A percentile compares a stretch with the other conserved stretches of the same genome.
These are phyloP conservation scores for Danaus plexippus DNA, from an alignment of 1,140 invertebrate genomes.

Conservation along the genomic window DNA sequence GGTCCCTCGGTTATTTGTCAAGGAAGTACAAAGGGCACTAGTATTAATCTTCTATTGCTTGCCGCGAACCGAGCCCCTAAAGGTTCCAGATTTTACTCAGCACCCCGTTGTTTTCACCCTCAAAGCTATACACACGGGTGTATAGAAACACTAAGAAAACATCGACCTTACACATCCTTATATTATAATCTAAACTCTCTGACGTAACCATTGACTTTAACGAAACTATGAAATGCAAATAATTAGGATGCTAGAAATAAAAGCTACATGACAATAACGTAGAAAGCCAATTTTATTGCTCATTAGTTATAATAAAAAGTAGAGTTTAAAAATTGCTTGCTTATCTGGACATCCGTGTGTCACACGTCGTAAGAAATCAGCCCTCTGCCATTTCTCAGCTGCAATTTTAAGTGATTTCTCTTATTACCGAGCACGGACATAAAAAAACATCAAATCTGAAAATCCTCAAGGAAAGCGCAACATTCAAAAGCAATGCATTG, in stretches of 20 bases:
- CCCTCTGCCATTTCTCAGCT: slow-evolving; percentile 34
- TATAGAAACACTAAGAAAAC: slow-evolving; percentile 4
- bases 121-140: slow-evolving; percentile 21
- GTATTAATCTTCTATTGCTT: slow-evolving; percentile 60
- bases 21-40: slow-evolving; percentile 45
- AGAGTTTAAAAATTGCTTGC: not conserved
- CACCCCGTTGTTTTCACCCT: slow-evolving; percentile 37
- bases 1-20: slow-evolving; percentile 42
- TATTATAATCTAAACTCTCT: too few species aligned
- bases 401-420: slow-evolving; percentile 65
- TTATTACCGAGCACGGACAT: slow-evolving; percentile 59
- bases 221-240: too few species aligned
- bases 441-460: slow-evolving; percentile 52
- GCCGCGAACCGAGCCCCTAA: slow-evolving; percentile 42
- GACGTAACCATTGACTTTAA: too few species aligned
- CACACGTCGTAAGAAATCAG: slow-evolving; percentile 31
- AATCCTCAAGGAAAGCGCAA: slow-evolving; percentile 52
- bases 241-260: too few species aligned
- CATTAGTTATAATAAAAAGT: not conserved
- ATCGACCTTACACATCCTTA: too few species aligned
- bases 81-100: slow-evolving; percentile 47
- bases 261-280: too few species aligned
- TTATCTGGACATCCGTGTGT: slow-evolving; percentile 25
- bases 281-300: too few species aligned
- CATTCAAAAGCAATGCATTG: slow-evolving; percentile 4